A percentile compares a stretch with the other conserved stretches of the same genome.
These are phyloP conservation scores for Pomatostomus ruficeps DNA, from an alignment of 2,113 vertebrate genomes.

Conservation along the genomic window DNA sequence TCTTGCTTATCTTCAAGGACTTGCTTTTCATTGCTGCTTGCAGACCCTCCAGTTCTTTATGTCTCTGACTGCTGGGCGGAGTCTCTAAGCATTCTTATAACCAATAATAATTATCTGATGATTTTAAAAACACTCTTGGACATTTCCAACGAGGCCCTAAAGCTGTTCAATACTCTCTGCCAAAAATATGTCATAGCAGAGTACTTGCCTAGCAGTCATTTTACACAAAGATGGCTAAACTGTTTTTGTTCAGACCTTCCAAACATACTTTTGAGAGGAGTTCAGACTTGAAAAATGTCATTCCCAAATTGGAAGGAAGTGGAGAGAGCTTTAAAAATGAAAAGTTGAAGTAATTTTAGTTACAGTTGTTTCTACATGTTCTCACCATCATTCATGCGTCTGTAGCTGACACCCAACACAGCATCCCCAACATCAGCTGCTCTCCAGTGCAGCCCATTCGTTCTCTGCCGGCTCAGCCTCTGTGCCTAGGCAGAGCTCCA, in stretches of 20 bases:
- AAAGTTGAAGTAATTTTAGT: slow-evolving; percentile 40
- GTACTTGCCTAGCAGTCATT: neutral
- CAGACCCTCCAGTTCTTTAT: neutral
- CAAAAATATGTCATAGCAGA: slow-evolving; percentile 28
- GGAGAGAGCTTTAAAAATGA: slow-evolving; percentile 19
- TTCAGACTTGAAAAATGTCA: slow-evolving; percentile 37
- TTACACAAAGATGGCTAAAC: neutral
- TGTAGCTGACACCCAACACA: neutral
- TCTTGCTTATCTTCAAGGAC: neutral
- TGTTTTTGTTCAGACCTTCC: slow-evolving; percentile 35
- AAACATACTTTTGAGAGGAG: slow-evolving; percentile 39
- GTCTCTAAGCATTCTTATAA: neutral
- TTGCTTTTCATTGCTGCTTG: neutral
- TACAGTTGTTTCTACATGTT: neutral
- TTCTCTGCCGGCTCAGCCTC: neutral
- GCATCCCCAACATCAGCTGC: neutral
- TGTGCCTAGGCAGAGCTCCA: neutral
- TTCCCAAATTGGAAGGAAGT: slow-evolving; percentile 15
- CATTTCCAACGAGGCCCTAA: neutral
- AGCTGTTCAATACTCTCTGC: neutral
- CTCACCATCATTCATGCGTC: neutral
- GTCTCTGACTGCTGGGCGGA: neutral
- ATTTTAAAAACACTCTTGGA: neutral
- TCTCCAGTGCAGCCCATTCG: neutral
- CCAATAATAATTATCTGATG: neutral